Conservation (phyloP, 2,113 vertebrate genomes). For the Poecilia latipinna region DNA sequence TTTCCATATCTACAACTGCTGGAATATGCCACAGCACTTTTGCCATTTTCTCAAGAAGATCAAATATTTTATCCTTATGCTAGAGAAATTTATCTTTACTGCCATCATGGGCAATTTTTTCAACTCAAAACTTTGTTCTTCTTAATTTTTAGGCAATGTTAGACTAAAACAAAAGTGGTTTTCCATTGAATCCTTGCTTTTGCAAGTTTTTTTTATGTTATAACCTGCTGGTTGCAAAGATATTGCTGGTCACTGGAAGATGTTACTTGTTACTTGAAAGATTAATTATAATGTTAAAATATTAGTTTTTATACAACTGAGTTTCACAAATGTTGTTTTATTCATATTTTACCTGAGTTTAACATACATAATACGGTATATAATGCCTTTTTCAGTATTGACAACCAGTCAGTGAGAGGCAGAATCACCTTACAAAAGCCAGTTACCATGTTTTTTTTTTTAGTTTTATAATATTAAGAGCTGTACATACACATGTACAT, state of each 20-base stretch:
- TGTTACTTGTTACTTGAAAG: conserved; percentile 19
- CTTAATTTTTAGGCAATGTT: conserved; percentile 9
- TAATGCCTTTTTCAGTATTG: too few species aligned
- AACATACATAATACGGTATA: neutral
- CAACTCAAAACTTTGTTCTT: conserved; percentile 25
- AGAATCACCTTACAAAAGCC: too few species aligned
- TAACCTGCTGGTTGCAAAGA: conserved; percentile 18
- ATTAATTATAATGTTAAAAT: neutral
- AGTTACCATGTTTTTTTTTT: too few species aligned
- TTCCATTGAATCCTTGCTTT: neutral
- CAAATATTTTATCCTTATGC: neutral
- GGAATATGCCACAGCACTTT: too few species aligned
- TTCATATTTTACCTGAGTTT: conserved; percentile 20
- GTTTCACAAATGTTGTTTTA: conserved; percentile 26
- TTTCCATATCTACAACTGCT: too few species aligned
- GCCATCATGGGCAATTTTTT: neutral
- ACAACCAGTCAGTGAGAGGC: too few species aligned
- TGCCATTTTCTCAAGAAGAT: too few species aligned
- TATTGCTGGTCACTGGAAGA: conserved; percentile 13
- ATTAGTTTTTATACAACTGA: neutral
- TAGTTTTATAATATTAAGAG: too few species aligned
- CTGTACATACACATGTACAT: too few species aligned
- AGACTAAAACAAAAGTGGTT: neutral
- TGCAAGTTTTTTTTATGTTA: neutral
- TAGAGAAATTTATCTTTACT: neutral